These are phyloP conservation scores for Candoia aspera DNA, from an alignment of 2,113 vertebrate species.

Conservation along the genomic window DNA sequence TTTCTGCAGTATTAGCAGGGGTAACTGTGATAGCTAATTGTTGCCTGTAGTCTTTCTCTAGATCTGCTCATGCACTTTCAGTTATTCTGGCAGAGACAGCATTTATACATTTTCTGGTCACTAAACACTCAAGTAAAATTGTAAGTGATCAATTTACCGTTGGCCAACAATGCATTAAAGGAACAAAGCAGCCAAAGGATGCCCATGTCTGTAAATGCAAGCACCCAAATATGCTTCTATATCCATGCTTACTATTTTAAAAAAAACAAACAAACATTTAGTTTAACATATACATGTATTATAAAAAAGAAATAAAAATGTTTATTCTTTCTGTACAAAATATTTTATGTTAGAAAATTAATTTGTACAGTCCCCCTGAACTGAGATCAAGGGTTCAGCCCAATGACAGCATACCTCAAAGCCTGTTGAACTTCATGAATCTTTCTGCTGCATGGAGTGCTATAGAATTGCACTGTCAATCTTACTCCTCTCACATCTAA, in stretches of 20 bases:
- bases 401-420: neutral
- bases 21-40: conserved; percentile 82
- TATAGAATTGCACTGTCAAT: neutral
- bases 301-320: conserved; percentile 21
- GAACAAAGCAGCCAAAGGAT: conserved; percentile 68
- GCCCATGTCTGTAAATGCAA: conserved; percentile 64
- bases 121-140: conserved; percentile 81
- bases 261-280: too few relatives aligned
- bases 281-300: neutral
- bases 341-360: conserved; percentile 23
- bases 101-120: conserved; percentile 87
- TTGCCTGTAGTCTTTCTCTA: conserved; percentile 80
- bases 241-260: conserved; percentile 19
- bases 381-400: conserved; percentile 19
- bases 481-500: neutral
- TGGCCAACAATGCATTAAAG: conserved; percentile 71
- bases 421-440: too few relatives aligned
- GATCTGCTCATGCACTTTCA: conserved; percentile 79
- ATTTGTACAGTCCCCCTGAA: neutral
- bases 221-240: conserved; percentile 12
- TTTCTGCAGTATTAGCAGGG: conserved; percentile 81
- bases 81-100: conserved; percentile 75
- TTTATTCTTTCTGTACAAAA: conserved; percentile 36
- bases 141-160: conserved; percentile 77
- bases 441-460: neutral